Base-by-base conservation (phyloP, 2,888 invertebrate species). In the Asteroscopus sphinx region DNA sequence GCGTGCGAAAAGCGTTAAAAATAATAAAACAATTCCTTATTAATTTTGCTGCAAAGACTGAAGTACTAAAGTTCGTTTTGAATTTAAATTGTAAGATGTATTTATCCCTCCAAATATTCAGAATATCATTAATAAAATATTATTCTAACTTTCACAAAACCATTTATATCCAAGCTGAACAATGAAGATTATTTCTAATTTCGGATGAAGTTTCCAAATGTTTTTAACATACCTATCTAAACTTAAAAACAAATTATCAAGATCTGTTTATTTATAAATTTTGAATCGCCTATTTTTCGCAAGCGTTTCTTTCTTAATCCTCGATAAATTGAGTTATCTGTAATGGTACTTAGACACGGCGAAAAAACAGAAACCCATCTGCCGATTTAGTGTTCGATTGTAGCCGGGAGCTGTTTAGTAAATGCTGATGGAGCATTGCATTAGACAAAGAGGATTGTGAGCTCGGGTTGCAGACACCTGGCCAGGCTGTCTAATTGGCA, bases 401-500 rank as follows among this genome's bases (percentile, higher is more conserved):
- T 59, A 62, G 66, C 55, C 15, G 25, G 62, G 70, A 59, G 74
- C 68, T 81, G 77, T 77, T 81, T 79, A 77, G 73, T 80, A 76
- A 77, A 78, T 73, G 82, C 83, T 82, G 81, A 82, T 79, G 66
- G 60, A 51, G 80, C 75, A 56, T 68, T 74, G 66, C 65, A 61
- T 80, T 79, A 81, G 69, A 79, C 76, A 68, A 77, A 80, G 70
- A 71, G 74, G 68, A 77, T 75, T 73, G 68, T 64, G 64, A 76
- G 68, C 73, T 48, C 44, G 45, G 55, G 46, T 68, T 55, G 57
- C 70, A 70, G 70, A 77, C 83, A 86, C 85, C 86, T 87, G 85
- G 74, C 61, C 68, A 68, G 73, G 67, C 71, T 67, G 60, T 71
- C 73, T 85, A 86, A 87, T 88, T 87, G 85, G 70, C 84, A 87